A percentile compares a stretch with the other conserved stretches of the same genome.
phyloP scores from a whole-genome alignment of 2,888 invertebrate genomes.

The Crematogaster levior region DNA sequence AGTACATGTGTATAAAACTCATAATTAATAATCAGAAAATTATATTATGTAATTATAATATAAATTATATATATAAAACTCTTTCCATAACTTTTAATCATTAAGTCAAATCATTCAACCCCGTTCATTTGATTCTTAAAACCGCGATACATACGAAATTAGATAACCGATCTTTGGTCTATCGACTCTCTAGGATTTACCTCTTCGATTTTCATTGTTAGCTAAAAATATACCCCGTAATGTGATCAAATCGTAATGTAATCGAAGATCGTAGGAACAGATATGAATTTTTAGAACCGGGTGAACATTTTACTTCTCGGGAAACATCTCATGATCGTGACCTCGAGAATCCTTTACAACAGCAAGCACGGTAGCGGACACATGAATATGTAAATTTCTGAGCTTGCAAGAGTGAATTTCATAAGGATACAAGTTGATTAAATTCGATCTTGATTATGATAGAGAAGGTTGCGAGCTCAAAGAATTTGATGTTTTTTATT shows the following conservation, averaged over 20 bases:
- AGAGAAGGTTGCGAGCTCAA: not conserved
- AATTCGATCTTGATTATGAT: not conserved
- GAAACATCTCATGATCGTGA: conserved; percentile 71
- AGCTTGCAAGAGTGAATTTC: not conserved
- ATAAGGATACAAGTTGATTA: not conserved
- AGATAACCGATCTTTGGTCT: not conserved
- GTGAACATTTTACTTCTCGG: conserved; percentile 51
- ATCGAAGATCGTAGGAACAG: conserved; percentile 41
- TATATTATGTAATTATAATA: too few species aligned
- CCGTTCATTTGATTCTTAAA: not conserved
- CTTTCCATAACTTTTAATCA: conserved; percentile 29
- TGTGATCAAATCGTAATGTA: not conserved
- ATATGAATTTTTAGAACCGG: conserved; percentile 57
- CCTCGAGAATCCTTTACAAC: conserved; percentile 68
- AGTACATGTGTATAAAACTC: not conserved
- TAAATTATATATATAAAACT: conserved; percentile 27
- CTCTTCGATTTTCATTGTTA: conserved; percentile 16
- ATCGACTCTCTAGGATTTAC: not conserved
- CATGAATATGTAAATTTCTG: conserved; percentile 17
- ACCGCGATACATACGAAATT: not conserved
- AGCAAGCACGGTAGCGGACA: conserved; percentile 24
- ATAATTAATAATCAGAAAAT: not conserved
- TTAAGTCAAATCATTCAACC: not conserved
- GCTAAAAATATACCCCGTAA: conserved; percentile 30
- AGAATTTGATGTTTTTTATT: too few species aligned